Evolutionary conservation across 2,888 invertebrate genomes (phyloP).

Genomic region (Nephrocerus scutellatus): DNA sequence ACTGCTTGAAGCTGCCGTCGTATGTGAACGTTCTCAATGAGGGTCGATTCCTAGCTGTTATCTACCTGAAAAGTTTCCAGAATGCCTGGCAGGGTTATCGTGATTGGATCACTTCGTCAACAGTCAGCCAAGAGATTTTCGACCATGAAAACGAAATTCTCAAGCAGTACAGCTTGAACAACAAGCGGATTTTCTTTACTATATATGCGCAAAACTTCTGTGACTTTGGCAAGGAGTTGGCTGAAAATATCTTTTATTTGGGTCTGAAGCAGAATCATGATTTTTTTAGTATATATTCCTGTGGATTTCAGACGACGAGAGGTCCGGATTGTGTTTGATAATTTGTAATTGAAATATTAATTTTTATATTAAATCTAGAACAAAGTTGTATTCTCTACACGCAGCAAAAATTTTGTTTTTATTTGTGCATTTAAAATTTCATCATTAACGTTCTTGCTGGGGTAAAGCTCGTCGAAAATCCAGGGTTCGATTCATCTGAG

Average conservation of each 20-base stretch:
- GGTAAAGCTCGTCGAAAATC: too few relatives aligned
- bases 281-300: slow-evolving; percentile 34
- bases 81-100: slow-evolving; percentile 37
- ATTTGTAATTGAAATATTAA: not conserved
- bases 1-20: slow-evolving; percentile 39
- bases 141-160: slow-evolving; percentile 39
- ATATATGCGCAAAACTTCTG: slow-evolving; percentile 43
- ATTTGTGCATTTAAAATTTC: too few relatives aligned
- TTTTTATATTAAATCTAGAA: too few relatives aligned
- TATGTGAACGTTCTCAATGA: slow-evolving; percentile 38
- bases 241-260: slow-evolving; percentile 40
- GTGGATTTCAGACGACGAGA: slow-evolving; percentile 30
- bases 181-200: slow-evolving; percentile 38
- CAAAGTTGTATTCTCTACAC: too few relatives aligned
- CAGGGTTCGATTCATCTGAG: too few relatives aligned
- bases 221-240: slow-evolving; percentile 40
- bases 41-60: slow-evolving; percentile 36
- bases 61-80: slow-evolving; percentile 41
- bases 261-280: slow-evolving; percentile 38
- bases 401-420: too few relatives aligned
- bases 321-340: slow-evolving; percentile 24
- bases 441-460: too few relatives aligned
- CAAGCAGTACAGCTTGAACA: slow-evolving; percentile 30
- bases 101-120: slow-evolving; percentile 29
- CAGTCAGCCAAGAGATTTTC: slow-evolving; percentile 28